Evolutionary conservation across 2,797 vertebrate genomes (phyloP).

Genomic region (Megalops cyprinoides): DNA sequence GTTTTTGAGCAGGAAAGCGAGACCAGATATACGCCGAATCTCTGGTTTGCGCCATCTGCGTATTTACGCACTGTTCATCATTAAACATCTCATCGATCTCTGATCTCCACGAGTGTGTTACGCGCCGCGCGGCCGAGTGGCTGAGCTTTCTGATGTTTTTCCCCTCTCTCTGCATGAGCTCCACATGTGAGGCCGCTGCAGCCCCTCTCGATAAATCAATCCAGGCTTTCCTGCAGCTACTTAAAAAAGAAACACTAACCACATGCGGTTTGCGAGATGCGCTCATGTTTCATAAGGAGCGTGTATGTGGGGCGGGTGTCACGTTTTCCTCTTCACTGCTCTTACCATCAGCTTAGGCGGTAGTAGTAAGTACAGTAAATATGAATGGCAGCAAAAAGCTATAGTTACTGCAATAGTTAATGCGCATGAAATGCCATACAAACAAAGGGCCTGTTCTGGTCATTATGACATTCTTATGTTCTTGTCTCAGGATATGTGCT

Average conservation of each 20-base stretch:
- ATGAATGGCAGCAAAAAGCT: neutral
- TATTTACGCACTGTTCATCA: neutral
- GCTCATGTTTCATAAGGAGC: neutral
- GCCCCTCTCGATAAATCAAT: conserved; percentile 14
- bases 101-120: neutral
- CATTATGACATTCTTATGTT: too few species aligned
- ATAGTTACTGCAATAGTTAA: too few species aligned
- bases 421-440: too few species aligned
- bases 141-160: neutral
- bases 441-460: too few species aligned
- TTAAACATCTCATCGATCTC: neutral
- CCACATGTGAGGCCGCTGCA: neutral
- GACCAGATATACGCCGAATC: neutral
- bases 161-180: neutral
- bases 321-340: neutral
- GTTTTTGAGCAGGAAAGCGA: neutral
- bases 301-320: neutral
- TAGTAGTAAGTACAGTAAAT: neutral
- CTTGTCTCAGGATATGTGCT: too few species aligned
- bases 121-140: neutral
- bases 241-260: neutral
- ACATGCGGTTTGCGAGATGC: neutral
- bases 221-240: neutral
- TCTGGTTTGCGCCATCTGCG: neutral
- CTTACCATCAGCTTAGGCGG: neutral